Percentiles rank a stretch among this genome's conserved stretches.
Evolutionary conservation across 2,888 invertebrate species (phyloP).

Genomic region (Acrocyrtus sp.): DNA sequence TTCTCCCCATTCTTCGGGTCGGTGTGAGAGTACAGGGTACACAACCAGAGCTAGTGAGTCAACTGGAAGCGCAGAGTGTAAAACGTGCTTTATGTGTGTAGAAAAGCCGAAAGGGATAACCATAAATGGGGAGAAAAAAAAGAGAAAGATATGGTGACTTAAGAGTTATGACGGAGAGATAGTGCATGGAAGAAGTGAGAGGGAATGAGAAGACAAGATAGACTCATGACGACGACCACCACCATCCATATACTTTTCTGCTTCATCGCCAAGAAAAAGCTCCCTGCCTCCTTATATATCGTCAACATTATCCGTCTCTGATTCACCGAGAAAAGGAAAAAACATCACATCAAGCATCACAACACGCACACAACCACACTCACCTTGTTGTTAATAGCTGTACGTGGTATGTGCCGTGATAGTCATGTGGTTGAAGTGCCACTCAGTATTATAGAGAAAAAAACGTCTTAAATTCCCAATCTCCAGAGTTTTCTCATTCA

Average conservation of each 20-base stretch:
- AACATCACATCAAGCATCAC: too few species aligned
- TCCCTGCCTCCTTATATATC: too few species aligned
- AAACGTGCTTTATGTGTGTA: neutral
- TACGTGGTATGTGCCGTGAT: neutral
- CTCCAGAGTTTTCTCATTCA: too few species aligned
- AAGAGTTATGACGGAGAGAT: conserved; percentile 42
- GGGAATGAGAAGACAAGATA: conserved; percentile 5
- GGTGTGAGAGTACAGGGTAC: neutral
- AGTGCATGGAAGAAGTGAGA: conserved; percentile 5
- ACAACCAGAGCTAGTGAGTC: neutral
- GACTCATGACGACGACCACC: neutral
- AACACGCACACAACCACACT: neutral
- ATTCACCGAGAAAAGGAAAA: too few species aligned
- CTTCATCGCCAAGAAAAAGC: conserved; percentile 27
- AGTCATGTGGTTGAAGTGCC: too few species aligned
- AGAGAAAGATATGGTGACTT: conserved; percentile 25
- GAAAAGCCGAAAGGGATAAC: conserved; percentile 45
- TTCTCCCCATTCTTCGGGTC: too few species aligned
- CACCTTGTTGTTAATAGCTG: neutral
- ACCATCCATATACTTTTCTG: conserved; percentile 20
- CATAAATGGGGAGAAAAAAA: conserved; percentile 27
- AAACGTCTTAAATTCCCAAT: too few species aligned
- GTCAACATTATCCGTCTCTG: too few species aligned
- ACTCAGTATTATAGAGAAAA: too few species aligned
- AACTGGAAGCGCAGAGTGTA: neutral